Base-by-base conservation (phyloP, 1,140 invertebrate species). In the Drosophila seguyi region DNA sequence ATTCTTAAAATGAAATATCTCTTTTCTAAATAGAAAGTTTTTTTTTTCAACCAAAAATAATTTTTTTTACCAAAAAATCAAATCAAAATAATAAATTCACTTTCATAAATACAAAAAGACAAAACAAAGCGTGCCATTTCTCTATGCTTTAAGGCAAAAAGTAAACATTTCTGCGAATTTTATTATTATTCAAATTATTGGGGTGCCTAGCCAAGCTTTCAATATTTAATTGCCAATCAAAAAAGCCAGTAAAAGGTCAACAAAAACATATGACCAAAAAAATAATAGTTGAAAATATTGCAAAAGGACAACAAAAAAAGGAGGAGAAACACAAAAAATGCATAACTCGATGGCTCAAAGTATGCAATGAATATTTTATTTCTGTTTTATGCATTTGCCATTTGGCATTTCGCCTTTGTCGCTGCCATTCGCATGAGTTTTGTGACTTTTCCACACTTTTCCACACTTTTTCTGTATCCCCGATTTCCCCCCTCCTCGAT, bases 341-440 rank as follows among this genome's bases (percentile, higher is more conserved):
- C 25, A 73, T 72, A 75, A 69, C 66, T 69, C 53, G 48, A 59
- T 71, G 59, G 52, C 81, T 81, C 69, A 85, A 78, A 81, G 82
- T 74, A 68, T 81, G 67, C 77, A 74, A 85, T 85, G 67, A 81
- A 85, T 85, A 86, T 85, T 85, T 85, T 41, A 85, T 77, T 59
- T 68, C 31, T 68, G 61, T 74, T 84, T 85, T 81, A 85, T 85
- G 73, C 76, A 84, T 76, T 84, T 83, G 20, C 66, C 59, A 60
- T 77, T 81, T 65, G 36, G 55, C 36, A 41, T 73, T 81, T 69
- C 20, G 20, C 69, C 63, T 50, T 61, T 69, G 66, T 56, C 66
- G 44, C 38, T 25, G 57, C 27, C 18, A 38, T 69, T 76, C 22
- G 60, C 59, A 57, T 61, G 61, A 67, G 60, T 61, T 62, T 41